Evolutionary conservation across 2,113 vertebrate genomes (phyloP).

Genomic region (Sterna hirundo): DNA sequence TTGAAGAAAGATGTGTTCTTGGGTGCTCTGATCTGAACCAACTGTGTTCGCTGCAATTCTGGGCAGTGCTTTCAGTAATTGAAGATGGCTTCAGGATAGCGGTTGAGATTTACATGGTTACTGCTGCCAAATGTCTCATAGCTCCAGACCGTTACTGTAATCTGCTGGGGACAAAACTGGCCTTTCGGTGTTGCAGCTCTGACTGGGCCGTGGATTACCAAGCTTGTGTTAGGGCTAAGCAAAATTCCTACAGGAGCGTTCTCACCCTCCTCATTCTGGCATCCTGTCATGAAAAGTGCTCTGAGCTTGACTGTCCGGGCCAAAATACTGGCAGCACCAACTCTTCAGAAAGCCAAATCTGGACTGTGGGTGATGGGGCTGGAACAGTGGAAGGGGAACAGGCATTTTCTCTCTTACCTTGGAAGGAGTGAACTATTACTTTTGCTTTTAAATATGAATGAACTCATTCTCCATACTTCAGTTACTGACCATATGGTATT

Average conservation of each 20-base stretch:
- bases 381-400: neutral
- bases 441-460: slow-evolving; percentile 47
- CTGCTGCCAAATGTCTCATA: neutral
- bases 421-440: neutral
- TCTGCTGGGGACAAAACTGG: neutral
- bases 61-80: neutral
- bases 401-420: neutral
- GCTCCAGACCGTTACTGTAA: neutral
- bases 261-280: neutral
- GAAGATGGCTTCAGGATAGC: neutral
- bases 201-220: neutral
- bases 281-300: neutral
- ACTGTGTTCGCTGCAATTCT: neutral
- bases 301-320: neutral
- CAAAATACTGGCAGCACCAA: neutral
- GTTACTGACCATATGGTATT: slow-evolving; percentile 59
- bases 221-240: neutral
- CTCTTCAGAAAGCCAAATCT: neutral
- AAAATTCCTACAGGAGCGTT: neutral
- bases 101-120: neutral
- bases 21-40: neutral
- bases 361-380: neutral
- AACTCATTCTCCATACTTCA: slow-evolving; percentile 13
- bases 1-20: neutral
- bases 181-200: neutral